Conservation (phyloP, 30 jellyfish, hydroid and myxozoan species). For the Pseudorhiza aurosa region DNA sequence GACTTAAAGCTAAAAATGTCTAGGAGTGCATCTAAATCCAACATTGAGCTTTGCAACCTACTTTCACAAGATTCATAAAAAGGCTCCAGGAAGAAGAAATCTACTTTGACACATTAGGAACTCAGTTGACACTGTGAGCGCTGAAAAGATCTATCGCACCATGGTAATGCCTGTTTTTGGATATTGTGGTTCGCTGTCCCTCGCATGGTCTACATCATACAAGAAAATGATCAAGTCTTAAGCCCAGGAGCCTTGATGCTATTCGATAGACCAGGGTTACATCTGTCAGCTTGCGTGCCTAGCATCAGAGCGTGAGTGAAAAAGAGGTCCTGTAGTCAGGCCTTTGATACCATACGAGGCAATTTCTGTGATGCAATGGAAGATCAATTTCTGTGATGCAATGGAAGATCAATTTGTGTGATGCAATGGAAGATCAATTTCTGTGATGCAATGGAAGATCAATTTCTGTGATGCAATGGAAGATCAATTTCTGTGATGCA, state of each 20-base stretch:
- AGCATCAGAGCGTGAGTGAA: slow-evolving; percentile 2
- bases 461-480: too few relatives aligned
- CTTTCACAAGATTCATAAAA: slow-evolving; percentile 20
- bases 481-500: too few relatives aligned
- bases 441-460: too few relatives aligned
- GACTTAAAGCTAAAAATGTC: too few relatives aligned
- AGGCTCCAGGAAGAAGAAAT: slow-evolving; percentile 16
- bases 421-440: too few relatives aligned
- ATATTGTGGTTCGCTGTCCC: slow-evolving; percentile 11
- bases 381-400: too few relatives aligned
- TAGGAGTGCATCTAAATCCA: slow-evolving; percentile 4
- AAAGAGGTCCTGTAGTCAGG: too few relatives aligned
- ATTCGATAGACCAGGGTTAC: slow-evolving; percentile 1
- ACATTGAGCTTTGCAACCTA: slow-evolving; percentile 29
- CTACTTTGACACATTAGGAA: slow-evolving; percentile 19
- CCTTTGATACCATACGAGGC: not conserved
- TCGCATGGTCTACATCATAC: too few relatives aligned
- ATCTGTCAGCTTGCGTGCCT: slow-evolving; percentile 19
- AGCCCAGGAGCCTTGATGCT: not conserved
- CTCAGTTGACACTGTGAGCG: slow-evolving; percentile 33
- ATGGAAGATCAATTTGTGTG: too few relatives aligned
- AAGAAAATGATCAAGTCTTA: not conserved
- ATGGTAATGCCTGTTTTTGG: slow-evolving; percentile 27
- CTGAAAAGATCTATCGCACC: slow-evolving; percentile 21
- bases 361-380: not conserved